Evolutionary conservation across 2,888 invertebrate species (phyloP).

Genomic region (Seira ritae): DNA sequence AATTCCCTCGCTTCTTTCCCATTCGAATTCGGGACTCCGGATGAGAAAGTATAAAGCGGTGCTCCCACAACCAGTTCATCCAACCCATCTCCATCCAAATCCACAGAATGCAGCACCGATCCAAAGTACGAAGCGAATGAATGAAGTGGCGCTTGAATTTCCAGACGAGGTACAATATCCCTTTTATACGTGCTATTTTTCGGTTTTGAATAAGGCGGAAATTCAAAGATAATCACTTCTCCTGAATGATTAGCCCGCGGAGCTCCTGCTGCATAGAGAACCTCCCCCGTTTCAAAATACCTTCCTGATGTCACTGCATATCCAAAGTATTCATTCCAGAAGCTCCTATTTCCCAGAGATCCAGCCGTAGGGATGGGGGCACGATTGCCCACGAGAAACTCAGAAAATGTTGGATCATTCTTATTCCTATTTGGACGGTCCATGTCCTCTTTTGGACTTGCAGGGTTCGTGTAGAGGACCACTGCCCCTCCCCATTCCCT

Average conservation of each 20-base stretch:
- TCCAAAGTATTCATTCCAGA: constrained; percentile 47
- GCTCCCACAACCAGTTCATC: constrained; percentile 63
- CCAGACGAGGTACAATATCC: constrained; percentile 16
- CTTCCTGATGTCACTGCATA: constrained; percentile 58
- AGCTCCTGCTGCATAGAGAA: constrained; percentile 52
- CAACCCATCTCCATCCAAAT: constrained; percentile 50
- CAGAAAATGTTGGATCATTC: constrained; percentile 32
- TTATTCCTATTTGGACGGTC: constrained; percentile 39
- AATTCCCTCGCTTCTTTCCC: background rate
- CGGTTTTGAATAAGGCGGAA: background rate
- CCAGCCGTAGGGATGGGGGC: background rate
- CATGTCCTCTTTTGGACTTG: background rate
- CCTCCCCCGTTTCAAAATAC: constrained; percentile 15
- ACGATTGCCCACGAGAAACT: constrained; percentile 44
- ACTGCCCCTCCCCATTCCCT: constrained; percentile 57
- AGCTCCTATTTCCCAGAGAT: background rate
- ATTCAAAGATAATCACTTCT: constrained; percentile 50
- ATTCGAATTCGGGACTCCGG: background rate
- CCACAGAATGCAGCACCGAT: constrained; percentile 46
- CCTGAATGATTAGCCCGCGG: constrained; percentile 50
- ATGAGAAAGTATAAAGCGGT: constrained; percentile 29
- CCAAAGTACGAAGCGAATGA: constrained; percentile 62
- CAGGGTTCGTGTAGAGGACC: constrained; percentile 42
- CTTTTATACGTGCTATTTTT: constrained; percentile 16
- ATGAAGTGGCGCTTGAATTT: constrained; percentile 17